phyloP scores from a whole-genome alignment of 2,888 invertebrate species.

The Hirudinaria manillensis region DNA sequence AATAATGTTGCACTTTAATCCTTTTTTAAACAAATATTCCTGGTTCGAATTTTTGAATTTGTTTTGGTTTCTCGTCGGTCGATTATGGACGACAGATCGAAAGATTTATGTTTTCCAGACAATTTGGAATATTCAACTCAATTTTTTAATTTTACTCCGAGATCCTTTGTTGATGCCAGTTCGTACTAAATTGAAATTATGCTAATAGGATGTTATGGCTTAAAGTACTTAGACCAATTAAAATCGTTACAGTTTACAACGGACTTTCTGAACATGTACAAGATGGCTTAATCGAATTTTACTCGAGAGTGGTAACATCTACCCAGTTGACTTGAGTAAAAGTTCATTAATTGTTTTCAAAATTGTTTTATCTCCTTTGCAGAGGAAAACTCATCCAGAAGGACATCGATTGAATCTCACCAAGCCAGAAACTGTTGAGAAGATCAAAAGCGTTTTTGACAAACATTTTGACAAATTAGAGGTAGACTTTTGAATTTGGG shows the following conservation, averaged over 20 bases:
- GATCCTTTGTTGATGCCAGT: slow-evolving; percentile 6
- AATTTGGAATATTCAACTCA: slow-evolving; percentile 11
- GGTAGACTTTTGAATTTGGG: background rate
- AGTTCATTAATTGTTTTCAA: background rate
- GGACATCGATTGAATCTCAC: background rate
- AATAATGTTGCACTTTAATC: too few species aligned
- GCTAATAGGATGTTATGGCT: background rate
- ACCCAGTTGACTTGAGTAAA: background rate
- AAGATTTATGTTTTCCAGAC: background rate
- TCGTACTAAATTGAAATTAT: background rate
- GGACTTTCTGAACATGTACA: background rate
- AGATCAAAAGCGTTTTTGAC: background rate
- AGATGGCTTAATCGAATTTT: slow-evolving; percentile 8
- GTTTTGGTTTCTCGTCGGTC: too few species aligned
- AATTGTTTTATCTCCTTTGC: background rate
- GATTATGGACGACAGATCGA: too few species aligned
- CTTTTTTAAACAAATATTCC: too few species aligned
- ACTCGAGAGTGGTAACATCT: background rate
- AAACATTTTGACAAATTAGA: background rate
- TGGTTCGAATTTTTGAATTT: too few species aligned
- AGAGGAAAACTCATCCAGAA: slow-evolving; percentile 8
- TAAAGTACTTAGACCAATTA: background rate
- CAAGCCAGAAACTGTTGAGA: background rate
- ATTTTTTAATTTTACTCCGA: slow-evolving; percentile 10
- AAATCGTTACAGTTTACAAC: slow-evolving; percentile 13